A percentile compares a stretch with the other conserved stretches of the same genome.
These are phyloP conservation scores for Cherax quadricarinatus DNA, from an alignment of 1,140 invertebrate species.

Conservation along the genomic window DNA sequence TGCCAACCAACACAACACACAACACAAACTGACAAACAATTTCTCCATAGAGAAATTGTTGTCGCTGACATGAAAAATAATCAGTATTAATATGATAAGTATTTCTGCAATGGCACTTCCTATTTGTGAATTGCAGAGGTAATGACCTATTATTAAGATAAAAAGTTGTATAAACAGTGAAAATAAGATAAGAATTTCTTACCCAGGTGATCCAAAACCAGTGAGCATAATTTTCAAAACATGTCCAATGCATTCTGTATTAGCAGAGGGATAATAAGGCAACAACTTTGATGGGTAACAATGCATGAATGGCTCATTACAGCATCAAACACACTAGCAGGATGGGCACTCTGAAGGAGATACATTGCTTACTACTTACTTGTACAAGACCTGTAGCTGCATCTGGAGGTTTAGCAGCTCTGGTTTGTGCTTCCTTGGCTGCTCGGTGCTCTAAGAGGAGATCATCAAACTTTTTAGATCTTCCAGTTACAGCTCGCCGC, in stretches of 20 bases:
- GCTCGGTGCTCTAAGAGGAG: constrained; percentile 87
- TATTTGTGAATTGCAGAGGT: constrained; percentile 45
- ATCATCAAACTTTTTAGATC: constrained; percentile 87
- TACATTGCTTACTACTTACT: constrained; percentile 30
- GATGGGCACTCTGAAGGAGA: background rate
- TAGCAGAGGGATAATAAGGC: constrained; percentile 44
- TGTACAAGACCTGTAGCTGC: constrained; percentile 59
- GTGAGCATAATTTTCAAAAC: constrained; percentile 31
- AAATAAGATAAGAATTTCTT: constrained; percentile 15
- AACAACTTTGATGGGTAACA: constrained; percentile 16
- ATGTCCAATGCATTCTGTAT: constrained; percentile 53
- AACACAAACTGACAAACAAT: constrained; percentile 25
- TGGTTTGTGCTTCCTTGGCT: constrained; percentile 79
- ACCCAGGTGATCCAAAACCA: constrained; percentile 11
- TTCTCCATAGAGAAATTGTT: constrained; percentile 10
- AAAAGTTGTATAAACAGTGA: constrained; percentile 20
- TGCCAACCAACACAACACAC: constrained; percentile 68
- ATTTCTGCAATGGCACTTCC: constrained; percentile 22
- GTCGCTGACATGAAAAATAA: constrained; percentile 22
- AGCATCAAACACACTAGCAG: constrained; percentile 41
- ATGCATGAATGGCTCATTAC: constrained; percentile 42
- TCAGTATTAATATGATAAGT: constrained; percentile 43
- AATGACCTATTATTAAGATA: constrained; percentile 25
- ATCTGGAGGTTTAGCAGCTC: constrained; percentile 66
- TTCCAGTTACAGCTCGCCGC: constrained; percentile 84